phyloP scores from a whole-genome alignment of 2,113 vertebrate species.

The Rhynchomys soricoides region DNA sequence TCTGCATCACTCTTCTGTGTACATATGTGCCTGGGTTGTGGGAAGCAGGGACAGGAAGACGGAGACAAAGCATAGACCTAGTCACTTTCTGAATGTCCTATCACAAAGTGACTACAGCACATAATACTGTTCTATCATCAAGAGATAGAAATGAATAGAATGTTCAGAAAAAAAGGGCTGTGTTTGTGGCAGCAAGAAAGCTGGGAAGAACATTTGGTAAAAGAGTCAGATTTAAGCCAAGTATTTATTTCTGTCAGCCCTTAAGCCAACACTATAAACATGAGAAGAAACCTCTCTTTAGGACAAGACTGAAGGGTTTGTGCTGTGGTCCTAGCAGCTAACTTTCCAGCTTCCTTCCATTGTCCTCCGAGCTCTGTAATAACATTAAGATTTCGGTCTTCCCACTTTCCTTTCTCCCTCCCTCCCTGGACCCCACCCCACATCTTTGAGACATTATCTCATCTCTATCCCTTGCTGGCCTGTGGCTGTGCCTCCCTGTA shows the following conservation, averaged over 20 bases:
- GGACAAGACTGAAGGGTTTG: not conserved
- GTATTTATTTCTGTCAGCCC: not conserved
- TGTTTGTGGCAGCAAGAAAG: not conserved
- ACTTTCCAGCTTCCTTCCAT: not conserved
- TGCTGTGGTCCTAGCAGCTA: not conserved
- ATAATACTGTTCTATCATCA: not conserved
- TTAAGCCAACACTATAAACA: not conserved
- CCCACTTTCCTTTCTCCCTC: not conserved
- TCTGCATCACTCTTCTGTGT: not conserved
- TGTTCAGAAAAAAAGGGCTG: not conserved
- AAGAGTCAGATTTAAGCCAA: not conserved
- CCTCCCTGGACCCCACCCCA: not conserved
- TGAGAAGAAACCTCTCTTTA: constrained; percentile 26
- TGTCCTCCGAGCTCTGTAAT: not conserved
- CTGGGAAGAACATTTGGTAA: constrained; percentile 1
- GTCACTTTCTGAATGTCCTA: not conserved
- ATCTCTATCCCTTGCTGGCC: not conserved
- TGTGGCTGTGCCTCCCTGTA: not conserved
- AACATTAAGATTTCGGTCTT: not conserved
- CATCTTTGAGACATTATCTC: not conserved
- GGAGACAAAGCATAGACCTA: not conserved
- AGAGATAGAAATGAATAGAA: constrained; percentile 42
- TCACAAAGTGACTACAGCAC: constrained; percentile 2
- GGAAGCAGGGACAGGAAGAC: not conserved
- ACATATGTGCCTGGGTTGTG: not conserved